phyloP scores from a whole-genome alignment of 2,113 vertebrate species.

The Cyphomyrus discorhynchus region DNA sequence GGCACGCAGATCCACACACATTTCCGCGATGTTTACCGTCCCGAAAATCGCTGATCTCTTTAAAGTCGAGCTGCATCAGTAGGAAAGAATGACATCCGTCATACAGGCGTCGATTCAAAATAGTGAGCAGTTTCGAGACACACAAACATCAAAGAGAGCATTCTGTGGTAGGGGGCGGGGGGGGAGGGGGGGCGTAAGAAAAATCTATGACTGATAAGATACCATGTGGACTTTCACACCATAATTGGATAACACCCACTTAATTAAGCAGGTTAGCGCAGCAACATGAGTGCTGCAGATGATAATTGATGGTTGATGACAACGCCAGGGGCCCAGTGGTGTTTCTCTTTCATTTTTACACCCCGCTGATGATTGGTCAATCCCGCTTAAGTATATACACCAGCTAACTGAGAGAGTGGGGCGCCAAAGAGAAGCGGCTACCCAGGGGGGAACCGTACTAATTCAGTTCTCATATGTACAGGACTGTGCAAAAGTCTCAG shows the following conservation, averaged over 20 bases:
- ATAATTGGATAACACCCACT: slow-evolving; percentile 12
- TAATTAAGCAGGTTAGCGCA: not conserved
- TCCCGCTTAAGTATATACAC: not conserved
- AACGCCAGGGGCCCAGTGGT: not conserved
- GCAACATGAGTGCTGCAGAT: not conserved
- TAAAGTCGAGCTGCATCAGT: not conserved
- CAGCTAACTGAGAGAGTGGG: not conserved
- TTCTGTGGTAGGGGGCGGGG: not conserved
- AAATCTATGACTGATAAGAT: not conserved
- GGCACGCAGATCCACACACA: not conserved
- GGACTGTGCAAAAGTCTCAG: not conserved
- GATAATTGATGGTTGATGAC: slow-evolving; percentile 4
- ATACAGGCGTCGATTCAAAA: too few relatives aligned
- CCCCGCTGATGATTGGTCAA: not conserved
- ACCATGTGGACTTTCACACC: not conserved
- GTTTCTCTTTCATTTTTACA: not conserved
- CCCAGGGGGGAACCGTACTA: not conserved
- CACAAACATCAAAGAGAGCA: not conserved
- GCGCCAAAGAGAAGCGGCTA: not conserved
- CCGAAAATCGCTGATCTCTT: not conserved
- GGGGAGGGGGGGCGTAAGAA: not conserved
- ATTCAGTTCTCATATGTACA: not conserved
- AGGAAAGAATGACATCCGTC: not conserved
- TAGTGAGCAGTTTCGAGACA: not conserved
- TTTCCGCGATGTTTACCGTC: not conserved